Percentiles rank a stretch among this genome's conserved stretches.
Conservation (phyloP, 2,113 vertebrate genomes). For the Donacobius atricapilla region DNA sequence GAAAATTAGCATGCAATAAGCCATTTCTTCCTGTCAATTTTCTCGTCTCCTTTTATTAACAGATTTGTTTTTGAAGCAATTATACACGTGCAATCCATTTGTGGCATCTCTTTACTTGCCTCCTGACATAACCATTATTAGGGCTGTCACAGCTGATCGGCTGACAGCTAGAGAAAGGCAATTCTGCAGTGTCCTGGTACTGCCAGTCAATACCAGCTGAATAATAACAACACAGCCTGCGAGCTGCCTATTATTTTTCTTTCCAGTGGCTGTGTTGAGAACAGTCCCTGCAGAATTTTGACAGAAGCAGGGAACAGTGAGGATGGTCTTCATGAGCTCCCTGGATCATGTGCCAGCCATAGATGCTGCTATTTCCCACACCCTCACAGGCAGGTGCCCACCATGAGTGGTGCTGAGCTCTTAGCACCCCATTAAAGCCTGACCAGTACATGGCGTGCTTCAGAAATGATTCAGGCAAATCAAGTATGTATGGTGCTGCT, state of each 20-base stretch:
- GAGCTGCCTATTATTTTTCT: constrained; percentile 8
- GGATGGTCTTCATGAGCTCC: background rate
- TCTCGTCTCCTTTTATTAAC: constrained; percentile 34
- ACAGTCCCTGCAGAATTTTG: constrained; percentile 11
- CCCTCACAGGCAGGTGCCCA: background rate
- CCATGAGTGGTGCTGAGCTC: rapidly evolving
- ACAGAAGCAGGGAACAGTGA: background rate
- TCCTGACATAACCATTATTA: constrained; percentile 67
- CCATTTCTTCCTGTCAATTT: constrained; percentile 44
- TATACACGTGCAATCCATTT: constrained; percentile 66
- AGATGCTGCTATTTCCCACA: rapidly evolving
- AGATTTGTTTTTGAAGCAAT: constrained; percentile 69
- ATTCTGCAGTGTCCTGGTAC: constrained; percentile 19
- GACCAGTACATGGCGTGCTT: background rate
- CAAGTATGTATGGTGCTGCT: rapidly evolving
- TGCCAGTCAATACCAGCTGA: constrained; percentile 43
- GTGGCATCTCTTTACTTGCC: constrained; percentile 50
- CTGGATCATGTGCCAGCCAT: rapidly evolving
- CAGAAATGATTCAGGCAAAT: background rate
- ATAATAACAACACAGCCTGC: background rate
- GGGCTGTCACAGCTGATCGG: constrained; percentile 48
- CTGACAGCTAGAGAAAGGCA: constrained; percentile 41
- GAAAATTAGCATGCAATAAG: constrained; percentile 39
- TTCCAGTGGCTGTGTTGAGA: background rate
- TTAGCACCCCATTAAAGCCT: background rate